phyloP scores from a whole-genome alignment of 2,113 vertebrate genomes.

The Columba janthina region DNA sequence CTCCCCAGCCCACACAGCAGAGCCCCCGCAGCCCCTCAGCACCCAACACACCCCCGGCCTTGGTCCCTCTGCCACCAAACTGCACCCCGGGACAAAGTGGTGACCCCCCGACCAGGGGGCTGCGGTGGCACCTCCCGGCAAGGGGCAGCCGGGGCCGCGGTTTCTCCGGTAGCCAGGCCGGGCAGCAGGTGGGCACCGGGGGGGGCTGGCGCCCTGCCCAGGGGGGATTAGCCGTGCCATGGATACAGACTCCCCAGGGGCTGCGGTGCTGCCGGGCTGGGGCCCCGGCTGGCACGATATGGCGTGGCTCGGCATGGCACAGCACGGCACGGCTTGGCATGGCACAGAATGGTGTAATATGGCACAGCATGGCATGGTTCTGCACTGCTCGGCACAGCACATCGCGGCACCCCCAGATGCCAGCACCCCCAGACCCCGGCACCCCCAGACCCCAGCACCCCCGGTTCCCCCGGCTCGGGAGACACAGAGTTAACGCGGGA shows the following conservation, averaged over 20 bases:
- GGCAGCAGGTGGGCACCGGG: neutral
- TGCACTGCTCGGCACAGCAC: rapidly evolving
- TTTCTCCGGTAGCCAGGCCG: neutral
- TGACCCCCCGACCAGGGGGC: neutral
- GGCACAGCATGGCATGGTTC: rapidly evolving
- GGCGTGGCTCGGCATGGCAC: rapidly evolving
- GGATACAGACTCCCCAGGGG: slow-evolving; percentile 14
- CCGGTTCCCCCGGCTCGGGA: slow-evolving; percentile 6
- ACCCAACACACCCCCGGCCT: rapidly evolving
- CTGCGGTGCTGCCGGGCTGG: neutral
- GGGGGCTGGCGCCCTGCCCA: neutral
- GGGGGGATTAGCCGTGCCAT: slow-evolving; percentile 21
- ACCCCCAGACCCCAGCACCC: neutral
- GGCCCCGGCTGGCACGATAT: neutral
- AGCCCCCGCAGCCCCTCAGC: neutral
- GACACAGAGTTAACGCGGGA: slow-evolving; percentile 73
- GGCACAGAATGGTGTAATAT: rapidly evolving
- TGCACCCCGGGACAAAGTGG: rapidly evolving
- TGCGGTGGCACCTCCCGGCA: neutral
- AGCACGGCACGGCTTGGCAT: rapidly evolving
- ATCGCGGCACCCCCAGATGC: rapidly evolving
- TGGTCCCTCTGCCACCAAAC: neutral
- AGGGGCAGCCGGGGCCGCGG: neutral
- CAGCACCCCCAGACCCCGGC: no score
- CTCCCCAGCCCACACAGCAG: neutral